These are phyloP conservation scores for Chitala chitala DNA, from an alignment of 2,113 vertebrate genomes.

Conservation along the genomic window DNA sequence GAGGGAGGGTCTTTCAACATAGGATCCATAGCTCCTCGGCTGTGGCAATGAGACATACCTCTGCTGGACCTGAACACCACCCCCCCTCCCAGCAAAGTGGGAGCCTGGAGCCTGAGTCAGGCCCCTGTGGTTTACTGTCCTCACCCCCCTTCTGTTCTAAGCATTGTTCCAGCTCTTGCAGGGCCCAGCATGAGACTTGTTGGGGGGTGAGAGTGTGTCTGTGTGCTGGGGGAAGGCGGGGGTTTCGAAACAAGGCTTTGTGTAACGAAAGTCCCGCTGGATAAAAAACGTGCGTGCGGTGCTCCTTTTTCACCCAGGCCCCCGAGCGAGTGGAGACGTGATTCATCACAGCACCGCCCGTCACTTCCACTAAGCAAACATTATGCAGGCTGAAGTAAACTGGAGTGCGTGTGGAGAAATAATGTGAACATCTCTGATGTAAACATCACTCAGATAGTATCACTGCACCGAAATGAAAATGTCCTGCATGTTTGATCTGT, in stretches of 20 bases:
- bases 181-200: conserved; percentile 35
- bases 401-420: not conserved
- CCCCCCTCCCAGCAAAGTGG: conserved; percentile 24
- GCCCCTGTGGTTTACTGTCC: conserved; percentile 53
- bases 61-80: not conserved
- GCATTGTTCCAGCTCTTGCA: conserved; percentile 55
- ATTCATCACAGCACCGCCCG: not conserved
- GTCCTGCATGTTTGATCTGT: too few relatives aligned
- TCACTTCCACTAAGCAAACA: not conserved
- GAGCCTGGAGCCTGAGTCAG: conserved; percentile 44
- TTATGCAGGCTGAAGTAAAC: not conserved
- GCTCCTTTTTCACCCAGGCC: conserved; percentile 37
- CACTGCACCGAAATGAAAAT: not conserved
- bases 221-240: conserved; percentile 37
- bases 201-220: not conserved
- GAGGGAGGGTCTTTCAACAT: not conserved
- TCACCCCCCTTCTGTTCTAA: conserved; percentile 38
- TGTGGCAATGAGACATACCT: not conserved
- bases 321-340: conserved; percentile 14
- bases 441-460: not conserved
- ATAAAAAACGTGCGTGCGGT: conserved; percentile 41
- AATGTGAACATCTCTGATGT: not conserved
- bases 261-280: conserved; percentile 43
- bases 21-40: not conserved
- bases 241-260: conserved; percentile 51